Evolutionary conservation across 2,113 vertebrate species (phyloP).

Genomic region (Marcusenius ussheri): DNA sequence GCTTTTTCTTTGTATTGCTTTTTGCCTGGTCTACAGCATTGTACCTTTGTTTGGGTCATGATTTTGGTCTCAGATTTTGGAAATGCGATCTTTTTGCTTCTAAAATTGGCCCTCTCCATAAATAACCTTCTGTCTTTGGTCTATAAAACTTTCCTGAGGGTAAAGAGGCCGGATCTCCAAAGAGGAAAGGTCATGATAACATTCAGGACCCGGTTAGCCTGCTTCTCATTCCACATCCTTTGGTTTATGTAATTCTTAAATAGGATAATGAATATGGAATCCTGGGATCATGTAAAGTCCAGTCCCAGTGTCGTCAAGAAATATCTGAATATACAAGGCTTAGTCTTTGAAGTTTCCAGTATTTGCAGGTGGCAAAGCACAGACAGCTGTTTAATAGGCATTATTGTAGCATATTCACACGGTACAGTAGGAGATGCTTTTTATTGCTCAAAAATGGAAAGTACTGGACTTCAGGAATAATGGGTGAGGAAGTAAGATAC

Average conservation of each 20-base stretch:
- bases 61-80: neutral
- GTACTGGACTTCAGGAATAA: neutral
- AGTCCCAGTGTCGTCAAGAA: neutral
- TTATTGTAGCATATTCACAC: neutral
- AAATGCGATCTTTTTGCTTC: neutral
- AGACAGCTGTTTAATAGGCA: neutral
- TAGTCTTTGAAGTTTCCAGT: neutral
- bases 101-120: neutral
- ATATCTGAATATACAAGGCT: neutral
- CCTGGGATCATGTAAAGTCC: neutral
- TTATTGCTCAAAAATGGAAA: neutral
- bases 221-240: neutral
- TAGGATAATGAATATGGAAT: neutral
- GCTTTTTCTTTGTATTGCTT: neutral
- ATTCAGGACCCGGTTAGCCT: neutral
- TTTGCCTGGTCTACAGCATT: neutral
- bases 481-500: neutral
- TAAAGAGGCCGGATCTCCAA: neutral
- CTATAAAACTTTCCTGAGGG: neutral
- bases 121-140: neutral
- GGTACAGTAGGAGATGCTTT: neutral
- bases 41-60: neutral
- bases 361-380: neutral
- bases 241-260: slow-evolving; percentile 1
- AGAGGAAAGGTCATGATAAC: slow-evolving; percentile 12